Evolutionary conservation across 1,140 invertebrate species (phyloP).

Genomic region (Drosophila mauritiana): DNA sequence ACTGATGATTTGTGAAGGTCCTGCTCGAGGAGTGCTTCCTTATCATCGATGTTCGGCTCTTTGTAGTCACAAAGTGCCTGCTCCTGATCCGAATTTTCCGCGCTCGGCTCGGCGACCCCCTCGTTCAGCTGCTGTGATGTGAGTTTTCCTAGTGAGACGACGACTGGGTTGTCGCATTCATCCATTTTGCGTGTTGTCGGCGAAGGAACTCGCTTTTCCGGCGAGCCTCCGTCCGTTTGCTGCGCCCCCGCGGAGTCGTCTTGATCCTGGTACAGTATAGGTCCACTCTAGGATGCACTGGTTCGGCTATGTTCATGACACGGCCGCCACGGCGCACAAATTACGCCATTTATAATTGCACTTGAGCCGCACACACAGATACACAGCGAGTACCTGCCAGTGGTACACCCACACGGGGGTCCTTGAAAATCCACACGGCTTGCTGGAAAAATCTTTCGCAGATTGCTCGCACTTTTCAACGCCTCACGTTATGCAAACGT

Average conservation of each 20-base stretch:
- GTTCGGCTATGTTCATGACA: slow-evolving; percentile 62
- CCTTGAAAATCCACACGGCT: slow-evolving; percentile 63
- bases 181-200: slow-evolving; percentile 82
- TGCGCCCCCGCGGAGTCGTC: slow-evolving; percentile 32
- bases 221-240: slow-evolving; percentile 52
- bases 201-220: slow-evolving; percentile 60
- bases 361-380: slow-evolving; percentile 46
- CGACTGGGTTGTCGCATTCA: slow-evolving; percentile 84
- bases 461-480: slow-evolving; percentile 28
- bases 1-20: slow-evolving; percentile 21
- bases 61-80: slow-evolving; percentile 7
- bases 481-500: slow-evolving; percentile 60
- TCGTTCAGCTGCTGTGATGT: slow-evolving; percentile 52
- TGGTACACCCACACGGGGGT: slow-evolving; percentile 46
- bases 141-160: slow-evolving; percentile 68
- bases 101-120: slow-evolving; percentile 38
- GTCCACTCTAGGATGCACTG: slow-evolving; percentile 21
- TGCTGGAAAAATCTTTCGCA: slow-evolving; percentile 36
- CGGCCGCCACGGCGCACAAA: slow-evolving; percentile 52
- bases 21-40: slow-evolving; percentile 25
- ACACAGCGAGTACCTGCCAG: slow-evolving; percentile 27
- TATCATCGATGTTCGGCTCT: slow-evolving; percentile 41
- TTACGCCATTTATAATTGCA: slow-evolving; percentile 82
- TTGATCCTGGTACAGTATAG: slow-evolving; percentile 34
- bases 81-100: slow-evolving; percentile 36